Percentiles rank a stretch among this genome's conserved stretches.
Conservation (phyloP, 2,888 invertebrate genomes). For the Ligdia adustata region DNA sequence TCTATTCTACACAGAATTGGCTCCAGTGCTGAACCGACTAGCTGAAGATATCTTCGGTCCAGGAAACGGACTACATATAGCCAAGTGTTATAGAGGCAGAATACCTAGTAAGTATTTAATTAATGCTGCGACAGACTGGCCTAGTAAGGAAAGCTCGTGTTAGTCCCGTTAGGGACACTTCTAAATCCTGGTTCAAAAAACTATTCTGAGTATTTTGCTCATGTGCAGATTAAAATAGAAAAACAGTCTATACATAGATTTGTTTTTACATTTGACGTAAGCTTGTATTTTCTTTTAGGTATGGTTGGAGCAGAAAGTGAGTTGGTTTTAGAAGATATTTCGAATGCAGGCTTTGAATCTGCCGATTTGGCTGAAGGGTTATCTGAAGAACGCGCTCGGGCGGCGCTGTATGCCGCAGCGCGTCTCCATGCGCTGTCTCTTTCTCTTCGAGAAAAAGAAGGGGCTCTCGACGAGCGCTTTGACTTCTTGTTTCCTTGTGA, state of each 20-base stretch:
- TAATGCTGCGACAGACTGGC: too few species aligned
- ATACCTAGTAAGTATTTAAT: conserved; percentile 73
- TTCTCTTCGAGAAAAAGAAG: conserved; percentile 75
- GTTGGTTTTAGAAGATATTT: conserved; percentile 90
- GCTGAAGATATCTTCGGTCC: conserved; percentile 83
- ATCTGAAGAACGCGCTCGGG: conserved; percentile 85
- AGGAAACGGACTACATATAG: conserved; percentile 72
- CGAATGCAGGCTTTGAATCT: conserved; percentile 85
- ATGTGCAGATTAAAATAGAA: neutral
- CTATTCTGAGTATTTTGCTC: too few species aligned
- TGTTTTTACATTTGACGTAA: too few species aligned
- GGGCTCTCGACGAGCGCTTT: conserved; percentile 74
- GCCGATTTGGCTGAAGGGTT: conserved; percentile 89
- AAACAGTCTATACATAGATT: neutral
- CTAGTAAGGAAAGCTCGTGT: too few species aligned
- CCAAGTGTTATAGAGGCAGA: conserved; percentile 67
- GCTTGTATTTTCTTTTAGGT: conserved; percentile 53
- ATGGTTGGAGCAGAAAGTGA: conserved; percentile 82
- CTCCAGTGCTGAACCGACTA: conserved; percentile 88
- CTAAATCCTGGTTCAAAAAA: too few species aligned
- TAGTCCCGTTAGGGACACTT: too few species aligned
- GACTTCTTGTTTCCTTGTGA: conserved; percentile 91
- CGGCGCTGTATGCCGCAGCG: conserved; percentile 89
- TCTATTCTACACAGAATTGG: conserved; percentile 91
- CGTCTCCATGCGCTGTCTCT: conserved; percentile 89